Evolutionary conservation across 37 sponge, comb jelly and placozoan species (phyloP), one percentile per base, ranked within the genome.

Genomic region (Dysidea cf. avara): DNA sequence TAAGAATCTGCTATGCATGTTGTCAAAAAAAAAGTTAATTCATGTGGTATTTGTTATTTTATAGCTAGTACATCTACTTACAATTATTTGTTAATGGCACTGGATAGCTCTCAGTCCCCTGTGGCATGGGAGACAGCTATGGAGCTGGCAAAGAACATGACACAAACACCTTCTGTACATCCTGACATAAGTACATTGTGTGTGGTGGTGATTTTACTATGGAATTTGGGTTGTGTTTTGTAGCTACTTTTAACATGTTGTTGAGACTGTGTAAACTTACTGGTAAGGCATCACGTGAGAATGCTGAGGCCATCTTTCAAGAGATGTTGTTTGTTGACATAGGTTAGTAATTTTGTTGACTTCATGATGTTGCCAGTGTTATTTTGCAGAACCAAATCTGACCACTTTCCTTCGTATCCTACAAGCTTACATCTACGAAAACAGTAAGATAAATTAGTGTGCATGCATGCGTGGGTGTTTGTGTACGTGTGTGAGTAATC

Each of bases 131-230:
- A 53, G n/a, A 53, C 7, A 6, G 56, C 71, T 9, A 71, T 32
- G 56, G 31, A 25, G 22, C 59, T 86, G 9, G 37, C 79, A 35
- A 66, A 20, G n/a, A 33, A 79, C 35, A 86, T 86, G 86, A 20
- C 16, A 22, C 17, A 24, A 20, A 55, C 55, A 34, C 86, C 86
- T 26, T 37, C 60, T 3, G 81, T 79, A 5, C 32, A 18, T 17
- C 86, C 86, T 1, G 61, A 79, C 38, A 68, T 61, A 25, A 62
- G 86, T 86, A n/a, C n/a, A n/a, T n/a, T n/a, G n/a, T n/a, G n/a
- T n/a, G n/a, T 39, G 70, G 84, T 61, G 21, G 39, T n/a, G 66
- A 37, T 14, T 65, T 36, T 30, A 9, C 26, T 38, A 35, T 56
- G 7, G 7, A 13, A 18, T 49, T 13, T 49, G 16, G 58, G 28